phyloP scores from a whole-genome alignment of 1,140 invertebrate species.

The Pseudomyrmex gracilis region DNA sequence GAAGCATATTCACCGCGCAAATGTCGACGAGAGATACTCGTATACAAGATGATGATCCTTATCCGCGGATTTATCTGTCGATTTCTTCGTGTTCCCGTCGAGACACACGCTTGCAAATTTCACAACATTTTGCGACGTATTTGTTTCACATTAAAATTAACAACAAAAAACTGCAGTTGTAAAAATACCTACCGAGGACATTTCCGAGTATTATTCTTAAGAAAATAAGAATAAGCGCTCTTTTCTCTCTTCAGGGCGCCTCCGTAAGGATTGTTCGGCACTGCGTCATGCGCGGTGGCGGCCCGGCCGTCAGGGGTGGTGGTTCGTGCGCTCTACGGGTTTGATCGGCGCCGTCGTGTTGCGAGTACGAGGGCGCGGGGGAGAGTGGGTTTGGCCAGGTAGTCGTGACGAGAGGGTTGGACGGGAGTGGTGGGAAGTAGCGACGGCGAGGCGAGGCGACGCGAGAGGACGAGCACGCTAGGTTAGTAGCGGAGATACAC shows the following conservation, averaged over 20 bases:
- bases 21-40: background rate
- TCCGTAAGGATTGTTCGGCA: slow-evolving; percentile 25
- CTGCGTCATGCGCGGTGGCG: slow-evolving; percentile 63
- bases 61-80: background rate
- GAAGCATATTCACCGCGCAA: no score
- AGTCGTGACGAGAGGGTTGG: slow-evolving; percentile 50
- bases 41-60: background rate
- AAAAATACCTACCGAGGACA: slow-evolving; percentile 29
- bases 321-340: slow-evolving; percentile 60
- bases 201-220: background rate
- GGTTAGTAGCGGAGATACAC: slow-evolving; percentile 83
- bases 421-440: slow-evolving; percentile 28
- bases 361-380: slow-evolving; percentile 47
- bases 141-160: no score
- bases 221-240: background rate
- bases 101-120: background rate
- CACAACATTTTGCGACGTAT: background rate
- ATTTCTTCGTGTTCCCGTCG: background rate
- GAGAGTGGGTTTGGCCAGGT: slow-evolving; percentile 75
- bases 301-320: slow-evolving; percentile 55
- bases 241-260: background rate
- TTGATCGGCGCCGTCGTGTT: slow-evolving; percentile 61
- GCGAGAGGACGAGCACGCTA: slow-evolving; percentile 61
- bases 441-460: slow-evolving; percentile 50
- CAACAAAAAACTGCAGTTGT: background rate